Evolutionary conservation across 2,888 invertebrate species (phyloP), one percentile per base, ranked within the genome.

Genomic region (Helicoverpa assulta): DNA sequence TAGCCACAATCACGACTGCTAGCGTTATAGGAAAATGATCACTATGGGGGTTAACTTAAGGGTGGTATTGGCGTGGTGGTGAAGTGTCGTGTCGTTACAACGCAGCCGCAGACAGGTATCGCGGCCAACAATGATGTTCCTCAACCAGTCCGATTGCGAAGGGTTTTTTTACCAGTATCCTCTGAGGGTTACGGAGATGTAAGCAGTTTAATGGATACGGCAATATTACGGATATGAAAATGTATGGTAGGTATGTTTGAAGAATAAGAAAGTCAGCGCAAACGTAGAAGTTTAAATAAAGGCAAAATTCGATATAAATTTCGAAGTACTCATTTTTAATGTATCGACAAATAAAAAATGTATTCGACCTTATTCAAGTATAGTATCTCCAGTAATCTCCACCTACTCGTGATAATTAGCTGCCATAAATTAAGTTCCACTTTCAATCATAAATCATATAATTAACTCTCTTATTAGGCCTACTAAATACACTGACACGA

Each of bases 111-210:
- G 90, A 90, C 91, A 90, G 90, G 91, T 91, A 93, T 92, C 91
- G 92, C 65, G 56, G 73, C 90, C 92, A 88, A 90, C 92, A 90
- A 91, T 93, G 93, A 93, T 92, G 93, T 91, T 90, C 91, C 89
- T 90, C 88, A 91, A 89, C 92, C 93, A 92, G 92, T 93, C 90
- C 88, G 90, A 89, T 90, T 85, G 89, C 88, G 76, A 85, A 84
- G 86, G 88, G 86, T 93, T 93, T 93, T 81, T 93, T 92, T 91
- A 90, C 91, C 91, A 91, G 91, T 91, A 91, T 91, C 89, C 89
- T 89, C 82, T 80, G 85, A 81, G 75, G 76, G 83, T 76, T 76
- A 73, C 68, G 12, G 12, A 54, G 85, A 89, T 61, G 47, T 78
- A 66, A 5, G 76, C 88, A 85, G 8, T 2, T 6, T 65, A 43